Evolutionary conservation across 2,888 invertebrate species (phyloP).

Genomic region (Cosmia trapezina): DNA sequence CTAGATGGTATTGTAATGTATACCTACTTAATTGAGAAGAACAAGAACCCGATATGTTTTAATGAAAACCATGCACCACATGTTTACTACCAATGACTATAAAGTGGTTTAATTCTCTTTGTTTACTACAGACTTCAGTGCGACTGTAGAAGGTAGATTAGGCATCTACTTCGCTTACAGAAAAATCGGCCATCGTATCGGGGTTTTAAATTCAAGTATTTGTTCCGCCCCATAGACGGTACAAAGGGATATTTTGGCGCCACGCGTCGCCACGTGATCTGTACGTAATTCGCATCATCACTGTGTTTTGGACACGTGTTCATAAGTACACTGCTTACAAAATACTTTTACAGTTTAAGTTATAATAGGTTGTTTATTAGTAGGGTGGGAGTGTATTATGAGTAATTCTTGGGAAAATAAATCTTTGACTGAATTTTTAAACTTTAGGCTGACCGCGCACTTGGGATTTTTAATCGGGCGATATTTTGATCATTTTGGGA

Average conservation of each 20-base stretch:
- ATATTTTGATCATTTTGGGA: too few relatives aligned
- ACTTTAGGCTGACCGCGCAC: too few relatives aligned
- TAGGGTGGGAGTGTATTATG: constrained; percentile 9
- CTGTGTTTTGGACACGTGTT: constrained; percentile 72
- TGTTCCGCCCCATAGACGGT: constrained; percentile 77
- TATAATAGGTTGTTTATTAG: constrained; percentile 24
- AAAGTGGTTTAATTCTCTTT: too few relatives aligned
- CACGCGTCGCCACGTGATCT: constrained; percentile 84
- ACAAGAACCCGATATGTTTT: not conserved
- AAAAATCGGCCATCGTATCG: constrained; percentile 34
- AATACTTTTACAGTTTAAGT: constrained; percentile 53
- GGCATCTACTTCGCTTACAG: not conserved
- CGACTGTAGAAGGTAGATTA: not conserved
- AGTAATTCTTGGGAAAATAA: constrained; percentile 34
- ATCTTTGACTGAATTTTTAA: not conserved
- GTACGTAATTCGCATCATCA: constrained; percentile 70
- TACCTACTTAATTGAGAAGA: not conserved
- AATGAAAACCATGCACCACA: not conserved
- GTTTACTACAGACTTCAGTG: not conserved
- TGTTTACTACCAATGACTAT: too few relatives aligned
- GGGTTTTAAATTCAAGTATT: constrained; percentile 84
- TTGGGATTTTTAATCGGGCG: too few relatives aligned
- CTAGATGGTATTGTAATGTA: not conserved
- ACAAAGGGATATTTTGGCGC: constrained; percentile 73
- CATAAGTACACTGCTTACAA: constrained; percentile 58